Conservation (phyloP, 2,113 vertebrate species). For the Progne subis region DNA sequence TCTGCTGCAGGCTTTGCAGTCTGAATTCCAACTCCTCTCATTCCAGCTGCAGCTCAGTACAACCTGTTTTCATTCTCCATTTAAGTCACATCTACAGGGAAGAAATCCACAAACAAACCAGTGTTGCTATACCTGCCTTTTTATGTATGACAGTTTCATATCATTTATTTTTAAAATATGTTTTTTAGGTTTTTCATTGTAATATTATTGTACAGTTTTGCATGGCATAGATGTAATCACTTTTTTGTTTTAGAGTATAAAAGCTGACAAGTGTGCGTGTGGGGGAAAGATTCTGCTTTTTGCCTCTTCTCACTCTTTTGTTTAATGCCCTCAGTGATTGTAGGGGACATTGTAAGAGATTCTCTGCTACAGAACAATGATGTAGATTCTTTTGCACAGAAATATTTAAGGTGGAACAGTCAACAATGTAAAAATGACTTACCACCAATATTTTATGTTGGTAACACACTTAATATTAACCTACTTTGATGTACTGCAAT, state of each 20-base stretch:
- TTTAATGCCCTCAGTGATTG: constrained; percentile 79
- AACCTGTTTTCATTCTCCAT: not conserved
- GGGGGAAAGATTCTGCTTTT: constrained; percentile 69
- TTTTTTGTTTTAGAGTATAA: constrained; percentile 81
- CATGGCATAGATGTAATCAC: constrained; percentile 96
- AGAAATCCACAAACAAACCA: constrained; percentile 69
- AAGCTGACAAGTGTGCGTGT: constrained; percentile 72
- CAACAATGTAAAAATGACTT: constrained; percentile 85
- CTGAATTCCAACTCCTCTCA: not conserved
- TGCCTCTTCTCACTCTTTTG: constrained; percentile 79
- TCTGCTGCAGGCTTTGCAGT: not conserved
- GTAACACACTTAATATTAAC: constrained; percentile 92
- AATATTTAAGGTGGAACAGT: constrained; percentile 95
- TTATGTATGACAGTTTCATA: constrained; percentile 88
- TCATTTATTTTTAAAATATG: constrained; percentile 79
- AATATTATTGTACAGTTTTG: constrained; percentile 99
- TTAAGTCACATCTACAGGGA: constrained; percentile 39
- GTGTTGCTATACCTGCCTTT: constrained; percentile 86
- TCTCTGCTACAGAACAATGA: constrained; percentile 87
- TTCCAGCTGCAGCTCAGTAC: not conserved
- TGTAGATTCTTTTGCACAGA: constrained; percentile 96
- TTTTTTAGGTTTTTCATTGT: constrained; percentile 89
- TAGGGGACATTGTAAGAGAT: constrained; percentile 89
- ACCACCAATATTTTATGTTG: constrained; percentile 85
- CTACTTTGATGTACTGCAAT: constrained; percentile 96